Base-by-base conservation (phyloP, 2,888 invertebrate genomes). In the Autographa gamma region DNA sequence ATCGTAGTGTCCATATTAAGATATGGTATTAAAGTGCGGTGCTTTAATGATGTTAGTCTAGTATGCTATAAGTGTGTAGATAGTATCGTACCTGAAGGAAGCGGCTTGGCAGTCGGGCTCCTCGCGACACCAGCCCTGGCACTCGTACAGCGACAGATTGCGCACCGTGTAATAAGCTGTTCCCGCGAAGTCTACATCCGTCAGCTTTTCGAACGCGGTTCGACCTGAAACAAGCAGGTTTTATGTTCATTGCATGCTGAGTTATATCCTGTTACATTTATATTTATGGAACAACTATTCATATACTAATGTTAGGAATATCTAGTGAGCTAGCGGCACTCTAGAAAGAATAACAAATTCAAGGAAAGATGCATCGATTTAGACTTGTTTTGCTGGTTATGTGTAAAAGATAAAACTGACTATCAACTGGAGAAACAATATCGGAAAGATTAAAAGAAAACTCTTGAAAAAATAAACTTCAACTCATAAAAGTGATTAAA, bases 61-160 rank as follows among this genome's bases (percentile, higher is more conserved):
- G 43, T 52, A 60, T 38, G 19, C 63, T 68, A 64, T 74, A 70
- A 68, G 71, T 58, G n/a, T 25, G 9, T 4, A 68, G 67, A 64
- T 66, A 48, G 61, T 1, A 69, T 73, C 64, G 69, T 85, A 97
- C 97, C 97, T 97, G 92, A 99, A 99, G 4, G 98, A 98, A 7
- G 98, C 98, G 2, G 99, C 98, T 88, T 98, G 98, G 88, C 99
- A 99, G 88, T 98, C 98, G 0, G 97, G 97, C 86, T 99, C 98
- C 90, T 99, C 98, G 63, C 98, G 96, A 91, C 99, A 99, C 98
- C 98, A 99, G 43, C 98, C 98, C 91, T 99, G 98, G 92, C 99
- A 99, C 93, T 99, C 98, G 95, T 98, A 98, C 61, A 99, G 96
- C 18, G 98, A 98, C 59, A 99, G 96, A 93, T 99, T 99, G 90